phyloP scores from a whole-genome alignment of 2,888 invertebrate species.

The Acanthococcus lagerstroemiae region DNA sequence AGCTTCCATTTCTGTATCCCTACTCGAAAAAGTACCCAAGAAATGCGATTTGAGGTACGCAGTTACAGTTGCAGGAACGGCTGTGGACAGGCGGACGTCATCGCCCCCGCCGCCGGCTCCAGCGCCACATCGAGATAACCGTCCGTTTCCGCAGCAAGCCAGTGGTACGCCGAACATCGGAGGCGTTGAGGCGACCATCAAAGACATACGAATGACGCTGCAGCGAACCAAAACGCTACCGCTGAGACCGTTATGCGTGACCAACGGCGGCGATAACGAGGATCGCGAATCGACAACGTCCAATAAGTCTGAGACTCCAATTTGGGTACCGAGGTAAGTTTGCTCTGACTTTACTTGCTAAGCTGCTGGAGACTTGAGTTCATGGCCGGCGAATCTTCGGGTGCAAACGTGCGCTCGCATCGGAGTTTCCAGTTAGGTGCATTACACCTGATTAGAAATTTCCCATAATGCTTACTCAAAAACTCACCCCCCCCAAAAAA shows the following conservation, averaged over 20 bases:
- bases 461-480: too few species aligned
- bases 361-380: too few species aligned
- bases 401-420: too few species aligned
- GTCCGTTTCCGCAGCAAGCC: conserved; percentile 38
- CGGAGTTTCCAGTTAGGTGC: too few species aligned
- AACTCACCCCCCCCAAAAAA: too few species aligned
- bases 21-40: not conserved
- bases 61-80: conserved; percentile 11
- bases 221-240: conserved; percentile 61
- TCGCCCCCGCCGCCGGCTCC: conserved; percentile 58
- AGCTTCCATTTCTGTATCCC: too few species aligned
- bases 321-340: conserved; percentile 58
- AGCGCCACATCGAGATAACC: conserved; percentile 53
- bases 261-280: conserved; percentile 38
- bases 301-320: conserved; percentile 43
- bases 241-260: conserved; percentile 43
- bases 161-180: conserved; percentile 34
- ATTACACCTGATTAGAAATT: too few species aligned
- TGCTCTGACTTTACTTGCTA: too few species aligned
- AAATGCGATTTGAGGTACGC: not conserved
- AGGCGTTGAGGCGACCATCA: conserved; percentile 56
- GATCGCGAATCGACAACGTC: conserved; percentile 46
- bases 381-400: too few species aligned
- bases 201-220: conserved; percentile 70
- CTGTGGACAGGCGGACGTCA: conserved; percentile 10